A percentile compares a stretch with the other conserved stretches of the same genome.
phyloP scores from a whole-genome alignment of 2,113 vertebrate genomes.

The Ictalurus punctatus region DNA sequence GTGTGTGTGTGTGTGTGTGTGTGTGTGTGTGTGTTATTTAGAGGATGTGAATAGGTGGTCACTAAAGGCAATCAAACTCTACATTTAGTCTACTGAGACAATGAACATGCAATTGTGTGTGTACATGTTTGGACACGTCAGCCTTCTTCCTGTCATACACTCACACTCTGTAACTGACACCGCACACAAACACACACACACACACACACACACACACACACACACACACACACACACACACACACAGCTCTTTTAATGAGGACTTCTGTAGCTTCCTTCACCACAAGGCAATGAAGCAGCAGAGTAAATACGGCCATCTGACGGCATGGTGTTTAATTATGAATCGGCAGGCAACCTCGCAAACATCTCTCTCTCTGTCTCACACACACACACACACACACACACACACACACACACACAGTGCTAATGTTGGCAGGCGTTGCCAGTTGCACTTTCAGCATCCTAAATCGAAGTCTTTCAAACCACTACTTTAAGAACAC shows the following conservation, averaged over 20 bases:
- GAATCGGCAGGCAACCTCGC: constrained; percentile 24
- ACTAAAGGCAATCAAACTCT: not conserved
- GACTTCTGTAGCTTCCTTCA: constrained; percentile 38
- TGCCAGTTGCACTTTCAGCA: not conserved
- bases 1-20: constrained; percentile 24
- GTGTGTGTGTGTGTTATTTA: not conserved
- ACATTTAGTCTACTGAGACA: not conserved
- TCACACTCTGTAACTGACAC: not conserved
- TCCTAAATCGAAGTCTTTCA: constrained; percentile 45
- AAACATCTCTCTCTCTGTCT: not conserved
- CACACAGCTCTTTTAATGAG: constrained; percentile 44
- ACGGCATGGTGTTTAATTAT: constrained; percentile 48
- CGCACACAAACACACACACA: constrained; percentile 4
- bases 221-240: constrained; percentile 28
- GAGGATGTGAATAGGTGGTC: not conserved
- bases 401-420: constrained; percentile 3
- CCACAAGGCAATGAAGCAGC: constrained; percentile 44
- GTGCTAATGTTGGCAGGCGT: not conserved
- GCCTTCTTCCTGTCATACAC: not conserved
- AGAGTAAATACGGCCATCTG: constrained; percentile 49
- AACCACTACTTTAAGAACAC: constrained; percentile 23
- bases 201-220: constrained; percentile 17
- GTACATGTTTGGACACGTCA: not conserved
- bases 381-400: not conserved
- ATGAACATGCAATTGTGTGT: not conserved